These are phyloP conservation scores for Parnassius smintheus DNA, from an alignment of 2,888 invertebrate genomes.

Conservation along the genomic window DNA sequence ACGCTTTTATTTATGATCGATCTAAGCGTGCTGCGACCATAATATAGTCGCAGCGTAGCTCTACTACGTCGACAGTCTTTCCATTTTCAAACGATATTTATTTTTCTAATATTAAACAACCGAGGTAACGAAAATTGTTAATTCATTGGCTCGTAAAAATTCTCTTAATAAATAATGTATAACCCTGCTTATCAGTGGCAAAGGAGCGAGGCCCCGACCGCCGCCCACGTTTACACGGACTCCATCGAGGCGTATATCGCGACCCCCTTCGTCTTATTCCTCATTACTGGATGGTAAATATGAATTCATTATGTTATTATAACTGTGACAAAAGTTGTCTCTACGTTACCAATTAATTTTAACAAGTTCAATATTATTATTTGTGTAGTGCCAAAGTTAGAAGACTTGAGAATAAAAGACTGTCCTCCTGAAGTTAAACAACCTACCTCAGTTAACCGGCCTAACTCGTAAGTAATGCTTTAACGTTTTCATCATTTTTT, in stretches of 20 bases:
- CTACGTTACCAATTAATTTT: background rate
- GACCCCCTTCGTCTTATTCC: conserved; percentile 73
- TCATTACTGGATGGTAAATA: conserved; percentile 68
- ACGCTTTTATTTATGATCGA: no score
- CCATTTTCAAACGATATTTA: no score
- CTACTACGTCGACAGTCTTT: no score
- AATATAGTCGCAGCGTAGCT: no score
- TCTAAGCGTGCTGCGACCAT: no score
- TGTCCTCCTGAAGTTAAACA: conserved; percentile 75
- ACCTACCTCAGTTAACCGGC: conserved; percentile 76
- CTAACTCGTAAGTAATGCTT: conserved; percentile 69
- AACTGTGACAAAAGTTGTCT: background rate
- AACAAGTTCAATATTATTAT: conserved; percentile 22
- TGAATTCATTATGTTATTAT: conserved; percentile 22
- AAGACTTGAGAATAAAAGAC: conserved; percentile 80
- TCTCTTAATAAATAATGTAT: conserved; percentile 6
- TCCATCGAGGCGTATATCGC: conserved; percentile 88
- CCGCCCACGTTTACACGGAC: conserved; percentile 89
- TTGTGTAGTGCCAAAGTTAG: conserved; percentile 72
- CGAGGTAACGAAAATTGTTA: no score
- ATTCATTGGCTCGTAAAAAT: no score
- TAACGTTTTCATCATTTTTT: conserved; percentile 24
- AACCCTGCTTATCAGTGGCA: conserved; percentile 64
- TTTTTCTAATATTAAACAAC: no score
- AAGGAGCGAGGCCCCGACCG: conserved; percentile 80